Percentiles rank a stretch among this genome's conserved stretches.
Conservation (phyloP, 2,888 invertebrate species). For the Biston stratarius region DNA sequence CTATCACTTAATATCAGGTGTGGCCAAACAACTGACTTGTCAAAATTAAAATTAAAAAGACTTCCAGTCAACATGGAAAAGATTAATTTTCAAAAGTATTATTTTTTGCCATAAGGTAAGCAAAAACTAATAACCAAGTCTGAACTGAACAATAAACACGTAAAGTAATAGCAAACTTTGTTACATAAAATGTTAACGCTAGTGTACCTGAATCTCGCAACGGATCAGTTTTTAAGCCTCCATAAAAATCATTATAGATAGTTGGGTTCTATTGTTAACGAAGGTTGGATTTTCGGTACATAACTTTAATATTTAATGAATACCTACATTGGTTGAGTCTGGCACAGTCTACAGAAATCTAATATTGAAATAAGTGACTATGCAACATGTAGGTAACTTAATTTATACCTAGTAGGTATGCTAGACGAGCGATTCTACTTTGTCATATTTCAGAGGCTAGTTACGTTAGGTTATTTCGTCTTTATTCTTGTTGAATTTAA, state of each 20-base stretch:
- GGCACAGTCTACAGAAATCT: neutral
- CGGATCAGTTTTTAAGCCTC: neutral
- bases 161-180: neutral
- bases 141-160: slow-evolving; percentile 1
- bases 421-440: no score
- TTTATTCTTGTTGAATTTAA: no score
- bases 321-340: slow-evolving; percentile 3
- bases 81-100: no score
- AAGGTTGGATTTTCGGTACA: slow-evolving; percentile 7
- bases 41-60: no score
- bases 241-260: slow-evolving; percentile 1
- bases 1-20: no score
- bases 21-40: no score
- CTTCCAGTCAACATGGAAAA: no score
- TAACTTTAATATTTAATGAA: slow-evolving; percentile 26
- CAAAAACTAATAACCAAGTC: neutral
- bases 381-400: neutral
- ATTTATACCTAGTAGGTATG: neutral
- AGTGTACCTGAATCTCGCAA: neutral
- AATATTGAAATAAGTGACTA: neutral
- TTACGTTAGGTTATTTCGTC: no score
- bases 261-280: neutral
- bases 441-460: no score
- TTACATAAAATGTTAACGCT: slow-evolving; percentile 12
- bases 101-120: no score